Base-by-base conservation (phyloP, 2,113 vertebrate genomes). In the Cinclus cinclus region DNA sequence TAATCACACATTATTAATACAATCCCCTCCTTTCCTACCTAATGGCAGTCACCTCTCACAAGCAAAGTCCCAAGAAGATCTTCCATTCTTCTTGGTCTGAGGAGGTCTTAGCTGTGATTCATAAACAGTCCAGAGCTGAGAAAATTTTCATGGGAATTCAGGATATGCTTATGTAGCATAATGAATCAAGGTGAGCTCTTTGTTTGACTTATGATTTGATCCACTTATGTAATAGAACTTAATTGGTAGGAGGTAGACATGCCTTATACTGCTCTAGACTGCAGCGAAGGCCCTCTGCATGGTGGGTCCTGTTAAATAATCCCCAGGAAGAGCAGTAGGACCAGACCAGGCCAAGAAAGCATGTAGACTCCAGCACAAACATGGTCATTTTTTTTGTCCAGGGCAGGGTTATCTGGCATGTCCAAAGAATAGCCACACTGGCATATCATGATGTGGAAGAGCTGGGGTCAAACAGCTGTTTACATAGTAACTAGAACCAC, bases 391-490 rank as follows among this genome's bases (percentile, higher is more conserved):
- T 42, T 42, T 74, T n/a, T 44, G 44, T 11, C 23, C 13, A 63
- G 35, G 21, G 12, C 10, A 55, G 73, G 11, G 27, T 31, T 11
- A 60, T 6, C 13, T 75, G 15, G 5, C 6, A 1, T 35, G 16
- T 31, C 19, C 31, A 44, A 65, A 83, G 42, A 58, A 41, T 13
- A 86, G 17, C 20, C 33, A 35, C 12, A 56, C 5, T n/a, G 6
- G 5, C 23, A 74, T 7, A 52, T 14, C 17, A 59, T 9, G 3
- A 33, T 1, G 0, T 69, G 15, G 12, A 80, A 8, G 7, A 18
- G 23, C 3, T 1, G 1, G 24, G 8, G 15, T 64, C 14, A 65
- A 56, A 28, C 6, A 47, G 13, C 17, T 55, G 5, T 27, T 30
- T 63, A 2, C 22, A 30, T 5, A 44, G 6, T 22, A 73, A 19